These are phyloP conservation scores for Leiothrix lutea DNA, from an alignment of 2,113 vertebrate genomes.

Conservation along the genomic window DNA sequence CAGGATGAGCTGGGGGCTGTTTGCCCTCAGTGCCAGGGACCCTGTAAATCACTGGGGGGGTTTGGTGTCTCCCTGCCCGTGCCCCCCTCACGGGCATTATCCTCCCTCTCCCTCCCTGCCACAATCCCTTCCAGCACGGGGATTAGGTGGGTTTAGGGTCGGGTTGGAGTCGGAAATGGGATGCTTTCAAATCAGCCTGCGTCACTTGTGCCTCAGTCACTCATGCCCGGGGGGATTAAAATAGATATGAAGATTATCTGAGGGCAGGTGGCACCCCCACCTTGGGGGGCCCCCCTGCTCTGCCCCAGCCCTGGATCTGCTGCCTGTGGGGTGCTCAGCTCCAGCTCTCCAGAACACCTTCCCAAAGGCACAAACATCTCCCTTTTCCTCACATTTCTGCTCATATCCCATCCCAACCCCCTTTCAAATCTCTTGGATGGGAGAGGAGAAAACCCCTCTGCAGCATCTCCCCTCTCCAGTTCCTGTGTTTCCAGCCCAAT, in stretches of 20 bases:
- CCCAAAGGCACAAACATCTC: background rate
- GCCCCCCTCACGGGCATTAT: background rate
- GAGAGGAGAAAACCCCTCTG: fast-evolving
- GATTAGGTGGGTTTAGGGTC: constrained; percentile 69
- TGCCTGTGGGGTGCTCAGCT: background rate
- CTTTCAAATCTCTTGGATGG: fast-evolving
- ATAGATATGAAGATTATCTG: constrained; percentile 48
- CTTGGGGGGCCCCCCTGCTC: background rate
- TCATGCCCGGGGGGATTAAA: constrained; percentile 50
- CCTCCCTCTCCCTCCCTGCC: background rate
- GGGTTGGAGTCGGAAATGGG: constrained; percentile 44
- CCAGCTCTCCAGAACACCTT: fast-evolving
- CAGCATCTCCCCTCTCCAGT: background rate
- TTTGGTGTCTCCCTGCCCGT: background rate
- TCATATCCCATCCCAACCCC: background rate
- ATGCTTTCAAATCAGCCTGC: constrained; percentile 63
- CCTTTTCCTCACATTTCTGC: background rate
- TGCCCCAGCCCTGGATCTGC: background rate
- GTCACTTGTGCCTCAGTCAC: constrained; percentile 12
- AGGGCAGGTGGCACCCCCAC: background rate
- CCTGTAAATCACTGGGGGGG: fast-evolving
- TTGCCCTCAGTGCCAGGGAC: background rate
- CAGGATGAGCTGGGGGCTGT: background rate
- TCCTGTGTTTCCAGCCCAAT: background rate
- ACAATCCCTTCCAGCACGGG: background rate